Conservation (phyloP, 2,113 vertebrate genomes). For the Peromyscus californicus region DNA sequence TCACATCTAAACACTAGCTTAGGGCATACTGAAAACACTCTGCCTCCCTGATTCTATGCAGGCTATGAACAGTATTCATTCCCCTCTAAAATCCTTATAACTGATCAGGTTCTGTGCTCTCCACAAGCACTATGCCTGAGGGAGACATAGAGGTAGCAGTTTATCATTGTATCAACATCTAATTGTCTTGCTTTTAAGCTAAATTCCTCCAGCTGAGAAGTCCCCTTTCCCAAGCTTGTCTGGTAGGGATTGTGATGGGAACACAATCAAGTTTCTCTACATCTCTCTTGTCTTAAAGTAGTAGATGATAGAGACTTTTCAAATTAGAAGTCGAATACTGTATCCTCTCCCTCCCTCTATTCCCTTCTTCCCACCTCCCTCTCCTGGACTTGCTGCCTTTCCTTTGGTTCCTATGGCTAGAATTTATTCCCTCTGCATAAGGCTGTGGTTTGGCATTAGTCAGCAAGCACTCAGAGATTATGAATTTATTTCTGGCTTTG, state of each 20-base stretch:
- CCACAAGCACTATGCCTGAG: background rate
- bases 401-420: background rate
- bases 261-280: background rate
- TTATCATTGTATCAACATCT: constrained; percentile 11
- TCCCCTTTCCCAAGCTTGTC: background rate
- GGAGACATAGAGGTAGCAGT: background rate
- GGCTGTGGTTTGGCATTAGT: constrained; percentile 61
- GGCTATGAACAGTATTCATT: background rate
- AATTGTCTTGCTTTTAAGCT: background rate
- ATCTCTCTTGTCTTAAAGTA: background rate
- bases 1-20: background rate
- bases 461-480: constrained; percentile 67
- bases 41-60: background rate
- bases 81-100: constrained; percentile 18
- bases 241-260: background rate
- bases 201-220: background rate
- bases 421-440: constrained; percentile 42
- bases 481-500: constrained; percentile 82
- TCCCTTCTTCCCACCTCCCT: background rate
- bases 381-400: background rate
- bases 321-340: background rate
- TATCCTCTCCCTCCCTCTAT: accelerated
- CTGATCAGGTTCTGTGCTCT: background rate
- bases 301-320: constrained; percentile 13
- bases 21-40: background rate